Evolutionary conservation across 2,797 vertebrate species (phyloP).

Genomic region (Gambusia yucatana): DNA sequence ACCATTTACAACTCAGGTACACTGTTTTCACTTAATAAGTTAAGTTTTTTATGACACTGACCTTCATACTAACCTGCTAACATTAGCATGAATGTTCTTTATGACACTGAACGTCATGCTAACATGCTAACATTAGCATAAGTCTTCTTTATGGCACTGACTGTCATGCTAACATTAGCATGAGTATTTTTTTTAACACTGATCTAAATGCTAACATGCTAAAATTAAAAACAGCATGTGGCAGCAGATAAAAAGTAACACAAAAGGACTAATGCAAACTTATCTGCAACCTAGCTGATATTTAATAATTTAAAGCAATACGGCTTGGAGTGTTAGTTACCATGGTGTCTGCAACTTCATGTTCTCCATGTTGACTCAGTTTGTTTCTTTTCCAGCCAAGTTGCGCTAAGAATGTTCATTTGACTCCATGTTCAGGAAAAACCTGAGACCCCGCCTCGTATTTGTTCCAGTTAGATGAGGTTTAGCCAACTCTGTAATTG

Average conservation of each 20-base stretch:
- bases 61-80: no score
- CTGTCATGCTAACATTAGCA: not conserved
- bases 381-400: constrained; percentile 24
- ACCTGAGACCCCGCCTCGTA: constrained; percentile 40
- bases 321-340: not conserved
- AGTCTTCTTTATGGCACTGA: no score
- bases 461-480: constrained; percentile 72
- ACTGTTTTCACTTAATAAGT: not conserved
- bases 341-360: not conserved
- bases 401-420: constrained; percentile 43
- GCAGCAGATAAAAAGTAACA: not conserved
- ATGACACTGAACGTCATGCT: not conserved
- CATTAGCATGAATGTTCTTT: no score
- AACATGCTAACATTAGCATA: no score
- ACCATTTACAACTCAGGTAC: not conserved
- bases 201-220: no score
- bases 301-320: not conserved
- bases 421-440: constrained; percentile 52
- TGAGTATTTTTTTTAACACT: no score
- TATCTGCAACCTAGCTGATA: not conserved
- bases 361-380: constrained; percentile 14
- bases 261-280: not conserved
- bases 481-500: constrained; percentile 79
- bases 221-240: not conserved
- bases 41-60: not conserved